phyloP scores from a whole-genome alignment of 1,140 invertebrate species.

The Limonius californicus region DNA sequence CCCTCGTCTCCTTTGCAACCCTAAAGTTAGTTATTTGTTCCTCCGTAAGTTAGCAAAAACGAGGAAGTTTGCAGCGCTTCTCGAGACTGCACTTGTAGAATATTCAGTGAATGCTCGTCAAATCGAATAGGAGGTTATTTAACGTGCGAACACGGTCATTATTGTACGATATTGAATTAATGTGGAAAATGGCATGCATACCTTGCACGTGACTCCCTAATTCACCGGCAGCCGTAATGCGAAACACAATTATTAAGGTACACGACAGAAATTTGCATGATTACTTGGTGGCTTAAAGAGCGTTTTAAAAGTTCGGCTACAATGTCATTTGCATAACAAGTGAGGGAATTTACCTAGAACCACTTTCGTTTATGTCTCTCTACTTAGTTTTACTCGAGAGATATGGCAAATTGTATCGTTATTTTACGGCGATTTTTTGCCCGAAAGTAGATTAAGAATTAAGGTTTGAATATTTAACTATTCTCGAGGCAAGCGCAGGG shows the following conservation, averaged over 20 bases:
- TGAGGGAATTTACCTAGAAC: slow-evolving; percentile 24
- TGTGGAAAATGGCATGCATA: slow-evolving; percentile 1
- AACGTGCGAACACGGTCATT: background rate
- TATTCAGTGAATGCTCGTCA: too few species aligned
- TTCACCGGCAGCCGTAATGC: slow-evolving; percentile 14
- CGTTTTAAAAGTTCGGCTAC: slow-evolving; percentile 44
- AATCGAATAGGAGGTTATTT: too few species aligned
- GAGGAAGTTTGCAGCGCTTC: too few species aligned
- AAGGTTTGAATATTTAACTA: slow-evolving; percentile 28
- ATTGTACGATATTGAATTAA: slow-evolving; percentile 9
- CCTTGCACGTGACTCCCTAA: slow-evolving; percentile 16
- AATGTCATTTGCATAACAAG: slow-evolving; percentile 43
- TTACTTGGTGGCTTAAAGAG: slow-evolving; percentile 37
- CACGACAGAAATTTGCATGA: slow-evolving; percentile 42
- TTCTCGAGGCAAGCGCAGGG: background rate
- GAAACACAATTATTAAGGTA: slow-evolving; percentile 26
- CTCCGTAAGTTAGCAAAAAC: too few species aligned
- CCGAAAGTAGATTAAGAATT: slow-evolving; percentile 34
- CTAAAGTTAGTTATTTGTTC: too few species aligned
- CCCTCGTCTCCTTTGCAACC: too few species aligned
- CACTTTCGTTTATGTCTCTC: slow-evolving; percentile 40
- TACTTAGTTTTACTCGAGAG: slow-evolving; percentile 24
- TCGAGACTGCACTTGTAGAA: too few species aligned
- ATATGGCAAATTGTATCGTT: slow-evolving; percentile 37
- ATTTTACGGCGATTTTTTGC: slow-evolving; percentile 36